These are phyloP conservation scores for Seriola dumerili DNA, from an alignment of 2,113 vertebrate genomes.

Conservation along the genomic window DNA sequence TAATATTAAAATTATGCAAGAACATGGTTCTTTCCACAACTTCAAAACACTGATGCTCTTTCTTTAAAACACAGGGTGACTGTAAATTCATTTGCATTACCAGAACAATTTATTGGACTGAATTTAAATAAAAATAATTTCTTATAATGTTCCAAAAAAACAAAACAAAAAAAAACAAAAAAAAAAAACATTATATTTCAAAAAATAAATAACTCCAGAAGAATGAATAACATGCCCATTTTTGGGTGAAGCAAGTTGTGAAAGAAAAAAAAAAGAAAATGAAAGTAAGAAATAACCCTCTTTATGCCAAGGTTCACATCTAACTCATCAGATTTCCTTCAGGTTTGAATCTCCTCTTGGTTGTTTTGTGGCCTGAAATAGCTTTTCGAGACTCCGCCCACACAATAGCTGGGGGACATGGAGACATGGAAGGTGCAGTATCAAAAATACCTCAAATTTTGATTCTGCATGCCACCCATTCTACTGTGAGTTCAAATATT, in stretches of 20 bases:
- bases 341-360: background rate
- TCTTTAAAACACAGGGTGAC: slow-evolving; percentile 51
- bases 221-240: slow-evolving; percentile 48
- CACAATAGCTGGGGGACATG: background rate
- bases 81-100: slow-evolving; percentile 59
- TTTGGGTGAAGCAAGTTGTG: slow-evolving; percentile 50
- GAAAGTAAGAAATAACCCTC: slow-evolving; percentile 14
- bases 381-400: slow-evolving; percentile 12
- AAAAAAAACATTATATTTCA: slow-evolving; percentile 64
- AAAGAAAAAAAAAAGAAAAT: slow-evolving; percentile 28
- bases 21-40: slow-evolving; percentile 19
- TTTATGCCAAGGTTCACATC: slow-evolving; percentile 29
- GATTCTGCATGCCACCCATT: background rate
- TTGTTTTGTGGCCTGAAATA: slow-evolving; percentile 9
- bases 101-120: slow-evolving; percentile 75
- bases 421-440: slow-evolving; percentile 10
- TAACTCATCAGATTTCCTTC: slow-evolving; percentile 27
- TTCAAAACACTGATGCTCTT: slow-evolving; percentile 3
- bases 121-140: slow-evolving; percentile 75
- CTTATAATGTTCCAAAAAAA: slow-evolving; percentile 44
- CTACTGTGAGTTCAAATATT: background rate
- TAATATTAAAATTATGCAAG: slow-evolving; percentile 29
- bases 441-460: slow-evolving; percentile 21
- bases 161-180: slow-evolving; percentile 39
- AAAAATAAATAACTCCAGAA: slow-evolving; percentile 83